Evolutionary conservation across 2,113 vertebrate species (phyloP).

Genomic region (Phainopepla nitens): DNA sequence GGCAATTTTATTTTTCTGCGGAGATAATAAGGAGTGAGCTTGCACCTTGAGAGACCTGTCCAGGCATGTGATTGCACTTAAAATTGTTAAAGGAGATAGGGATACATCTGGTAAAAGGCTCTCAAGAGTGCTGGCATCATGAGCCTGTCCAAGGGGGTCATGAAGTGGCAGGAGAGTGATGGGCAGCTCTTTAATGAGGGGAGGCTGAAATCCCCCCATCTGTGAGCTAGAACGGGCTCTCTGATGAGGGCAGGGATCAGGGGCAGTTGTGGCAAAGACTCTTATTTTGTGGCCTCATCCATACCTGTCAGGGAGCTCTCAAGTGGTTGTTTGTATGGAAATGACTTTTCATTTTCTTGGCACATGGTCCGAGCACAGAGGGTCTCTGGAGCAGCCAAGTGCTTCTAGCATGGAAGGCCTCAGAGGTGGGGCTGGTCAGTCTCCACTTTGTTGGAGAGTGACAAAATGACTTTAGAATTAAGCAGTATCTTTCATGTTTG

Average conservation of each 20-base stretch:
- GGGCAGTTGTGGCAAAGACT: background rate
- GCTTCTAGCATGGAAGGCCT: background rate
- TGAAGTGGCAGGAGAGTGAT: background rate
- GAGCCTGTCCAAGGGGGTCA: background rate
- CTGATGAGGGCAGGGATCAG: background rate
- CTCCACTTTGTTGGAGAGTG: background rate
- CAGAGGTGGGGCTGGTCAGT: background rate
- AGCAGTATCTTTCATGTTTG: background rate
- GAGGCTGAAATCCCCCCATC: background rate
- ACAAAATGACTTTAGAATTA: background rate
- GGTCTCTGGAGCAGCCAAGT: background rate
- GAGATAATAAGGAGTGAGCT: background rate
- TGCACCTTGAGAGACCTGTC: background rate
- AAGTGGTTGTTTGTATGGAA: background rate
- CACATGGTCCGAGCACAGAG: rapidly evolving
- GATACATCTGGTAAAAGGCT: background rate
- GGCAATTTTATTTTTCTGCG: background rate
- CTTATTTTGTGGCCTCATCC: background rate
- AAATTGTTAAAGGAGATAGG: background rate
- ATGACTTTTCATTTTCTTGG: background rate
- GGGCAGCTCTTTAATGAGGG: background rate
- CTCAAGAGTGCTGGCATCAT: background rate
- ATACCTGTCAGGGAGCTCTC: background rate
- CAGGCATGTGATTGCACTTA: background rate
- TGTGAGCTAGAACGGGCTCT: background rate